Percentiles rank a stretch among this genome's conserved stretches.
These are phyloP conservation scores for Phenganax stokvisi DNA, from an alignment of 92 coral and sea anemone species.

Conservation along the genomic window DNA sequence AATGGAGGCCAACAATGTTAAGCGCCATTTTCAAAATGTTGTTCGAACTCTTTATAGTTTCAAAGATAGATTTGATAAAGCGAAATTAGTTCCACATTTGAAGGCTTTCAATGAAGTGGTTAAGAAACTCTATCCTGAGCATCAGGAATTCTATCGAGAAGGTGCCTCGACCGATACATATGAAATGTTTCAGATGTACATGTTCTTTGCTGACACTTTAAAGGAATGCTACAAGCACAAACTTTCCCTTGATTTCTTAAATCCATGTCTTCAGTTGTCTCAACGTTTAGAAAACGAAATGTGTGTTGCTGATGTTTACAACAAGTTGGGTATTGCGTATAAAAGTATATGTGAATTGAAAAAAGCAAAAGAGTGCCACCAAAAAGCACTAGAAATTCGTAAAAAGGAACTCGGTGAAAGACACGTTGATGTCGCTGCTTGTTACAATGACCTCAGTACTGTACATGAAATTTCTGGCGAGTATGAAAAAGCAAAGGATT, in stretches of 20 bases:
- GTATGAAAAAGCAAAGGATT: background rate
- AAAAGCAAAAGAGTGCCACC: too few relatives aligned
- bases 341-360: too few relatives aligned
- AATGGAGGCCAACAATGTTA: too few relatives aligned
- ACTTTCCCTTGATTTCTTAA: too few relatives aligned
- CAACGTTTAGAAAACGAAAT: background rate
- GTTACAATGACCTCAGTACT: too few relatives aligned
- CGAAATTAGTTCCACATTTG: constrained; percentile 38
- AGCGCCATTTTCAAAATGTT: background rate
- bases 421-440: too few relatives aligned
- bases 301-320: background rate
- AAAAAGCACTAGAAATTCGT: too few relatives aligned
- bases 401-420: too few relatives aligned
- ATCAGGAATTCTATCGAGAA: too few relatives aligned
- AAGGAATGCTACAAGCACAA: too few relatives aligned
- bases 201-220: background rate
- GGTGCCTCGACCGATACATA: too few relatives aligned
- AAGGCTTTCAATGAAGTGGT: constrained; percentile 7
- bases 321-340: too few relatives aligned
- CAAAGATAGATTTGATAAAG: constrained; percentile 18
- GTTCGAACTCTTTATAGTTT: constrained; percentile 39
- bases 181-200: background rate
- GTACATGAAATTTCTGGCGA: background rate
- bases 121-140: background rate
- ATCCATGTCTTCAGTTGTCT: background rate